A percentile compares a stretch with the other conserved stretches of the same genome.
Conservation (phyloP, 2,113 vertebrate genomes). For the Phaethon lepturus region DNA sequence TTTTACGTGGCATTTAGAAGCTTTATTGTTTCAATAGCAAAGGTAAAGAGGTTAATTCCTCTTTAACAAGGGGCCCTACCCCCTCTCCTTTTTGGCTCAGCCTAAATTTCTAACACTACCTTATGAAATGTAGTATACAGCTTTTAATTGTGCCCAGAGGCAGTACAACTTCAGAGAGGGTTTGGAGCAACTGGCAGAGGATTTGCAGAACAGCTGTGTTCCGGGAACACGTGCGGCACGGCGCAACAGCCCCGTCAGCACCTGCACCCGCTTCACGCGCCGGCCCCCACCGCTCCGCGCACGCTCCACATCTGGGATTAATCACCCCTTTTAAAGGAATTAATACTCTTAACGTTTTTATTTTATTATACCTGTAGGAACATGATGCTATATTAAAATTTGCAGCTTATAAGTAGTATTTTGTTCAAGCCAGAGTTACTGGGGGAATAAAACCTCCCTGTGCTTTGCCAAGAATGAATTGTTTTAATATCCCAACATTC, state of each 20-base stretch:
- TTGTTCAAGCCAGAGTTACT: slow-evolving; percentile 71
- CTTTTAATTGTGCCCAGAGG: slow-evolving; percentile 86
- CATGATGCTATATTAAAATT: slow-evolving; percentile 81
- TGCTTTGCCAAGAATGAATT: slow-evolving; percentile 81
- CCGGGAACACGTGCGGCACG: slow-evolving; percentile 67
- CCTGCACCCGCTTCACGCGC: slow-evolving; percentile 64
- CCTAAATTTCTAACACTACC: slow-evolving; percentile 79
- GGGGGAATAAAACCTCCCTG: slow-evolving; percentile 76
- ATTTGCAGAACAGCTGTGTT: slow-evolving; percentile 80
- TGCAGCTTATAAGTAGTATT: slow-evolving; percentile 73
- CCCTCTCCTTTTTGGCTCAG: slow-evolving; percentile 69
- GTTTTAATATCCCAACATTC: slow-evolving; percentile 87
- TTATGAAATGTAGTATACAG: slow-evolving; percentile 78
- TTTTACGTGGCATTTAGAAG: background rate
- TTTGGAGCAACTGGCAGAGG: slow-evolving; percentile 74
- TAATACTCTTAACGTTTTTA: slow-evolving; percentile 81
- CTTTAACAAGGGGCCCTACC: slow-evolving; percentile 65
- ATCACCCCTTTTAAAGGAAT: slow-evolving; percentile 79
- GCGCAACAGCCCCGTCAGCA: slow-evolving; percentile 76
- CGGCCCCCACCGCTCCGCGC: background rate
- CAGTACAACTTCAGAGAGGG: slow-evolving; percentile 78
- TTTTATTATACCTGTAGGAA: slow-evolving; percentile 85
- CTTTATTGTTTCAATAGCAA: slow-evolving; percentile 59
- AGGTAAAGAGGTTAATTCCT: slow-evolving; percentile 72
- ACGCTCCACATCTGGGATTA: slow-evolving; percentile 79